Percentiles rank a stretch among this genome's conserved stretches.
Conservation (phyloP, 2,113 vertebrate genomes). For the Paradoxurus hermaphroditus region DNA sequence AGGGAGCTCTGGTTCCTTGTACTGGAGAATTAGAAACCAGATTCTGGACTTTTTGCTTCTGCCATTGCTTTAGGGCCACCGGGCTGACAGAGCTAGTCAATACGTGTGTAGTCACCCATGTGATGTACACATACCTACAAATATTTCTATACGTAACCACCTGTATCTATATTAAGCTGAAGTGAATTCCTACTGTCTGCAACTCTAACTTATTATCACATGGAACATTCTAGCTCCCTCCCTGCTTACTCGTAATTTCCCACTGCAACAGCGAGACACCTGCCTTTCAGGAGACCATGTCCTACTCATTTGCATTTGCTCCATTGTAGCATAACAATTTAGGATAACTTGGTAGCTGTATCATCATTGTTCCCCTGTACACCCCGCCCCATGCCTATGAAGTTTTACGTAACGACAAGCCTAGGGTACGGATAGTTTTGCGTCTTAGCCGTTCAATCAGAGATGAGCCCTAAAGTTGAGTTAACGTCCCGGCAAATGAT, state of each 20-base stretch:
- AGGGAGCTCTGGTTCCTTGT: neutral
- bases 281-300: neutral
- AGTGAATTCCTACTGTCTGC: neutral
- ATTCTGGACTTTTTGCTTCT: neutral
- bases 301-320: neutral
- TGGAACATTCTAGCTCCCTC: neutral
- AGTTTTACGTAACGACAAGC: neutral
- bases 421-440: neutral
- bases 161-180: neutral
- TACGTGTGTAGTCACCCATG: neutral
- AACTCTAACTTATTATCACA: neutral
- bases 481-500: neutral
- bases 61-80: too few species aligned
- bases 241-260: neutral
- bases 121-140: neutral
- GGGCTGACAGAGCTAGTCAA: neutral
- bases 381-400: neutral
- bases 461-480: neutral
- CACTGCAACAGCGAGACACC: neutral
- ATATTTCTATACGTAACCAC: neutral
- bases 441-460: neutral
- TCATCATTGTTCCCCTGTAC: neutral
- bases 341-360: too few species aligned
- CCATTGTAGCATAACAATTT: neutral
- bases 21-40: neutral